Evolutionary conservation across 2,888 invertebrate species (phyloP), one percentile per base, ranked within the genome.

Genomic region (Dynastes maya): DNA sequence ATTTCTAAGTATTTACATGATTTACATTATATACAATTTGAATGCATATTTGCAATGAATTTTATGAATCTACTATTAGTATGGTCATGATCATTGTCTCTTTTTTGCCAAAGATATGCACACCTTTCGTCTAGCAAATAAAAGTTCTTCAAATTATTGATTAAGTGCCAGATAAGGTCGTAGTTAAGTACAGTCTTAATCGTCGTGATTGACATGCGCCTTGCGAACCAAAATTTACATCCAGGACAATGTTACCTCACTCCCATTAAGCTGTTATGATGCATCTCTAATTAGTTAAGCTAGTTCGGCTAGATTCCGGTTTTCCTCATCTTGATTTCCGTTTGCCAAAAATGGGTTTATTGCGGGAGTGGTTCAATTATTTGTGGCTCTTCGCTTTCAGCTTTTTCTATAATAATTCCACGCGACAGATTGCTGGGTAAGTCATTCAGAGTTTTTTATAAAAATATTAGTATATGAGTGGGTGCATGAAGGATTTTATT

Each of bases 281-380:
- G 22, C 45, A n/a, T 1, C 16, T 11, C 29, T 29, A 29, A 22
- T 16, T 63, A 27, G 13, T 27, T 29, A 9, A 29, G 11, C 29
- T 9, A 58, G 4, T 22, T 29, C 32, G 4, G 27, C 8, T 61
- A 61, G 22, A 1, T 16, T 55, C 16, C 55, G n/a, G n/a, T 55
- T 55, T 16, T 6, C n/a, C 8, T 55, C 2, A 5, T n/a, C 16
- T 16, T 40, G 40, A 40, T 22, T 53, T 29, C 74, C 53, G 37
- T 55, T 68, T 61, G 13, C 40, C 27, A 53, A 58, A 22, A 61
- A 70, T 37, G 53, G 68, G 58, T 11, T 85, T 87, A 86, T 80
- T 86, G 55, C 82, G 80, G 37, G 82, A 85, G 68, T 85, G 85
- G 85, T 77, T 86, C 70, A 83, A 83, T 79, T 85, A 85, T 78